These are phyloP conservation scores for Torymus aiolomorphi DNA, from an alignment of 2,888 invertebrate species.

Conservation along the genomic window DNA sequence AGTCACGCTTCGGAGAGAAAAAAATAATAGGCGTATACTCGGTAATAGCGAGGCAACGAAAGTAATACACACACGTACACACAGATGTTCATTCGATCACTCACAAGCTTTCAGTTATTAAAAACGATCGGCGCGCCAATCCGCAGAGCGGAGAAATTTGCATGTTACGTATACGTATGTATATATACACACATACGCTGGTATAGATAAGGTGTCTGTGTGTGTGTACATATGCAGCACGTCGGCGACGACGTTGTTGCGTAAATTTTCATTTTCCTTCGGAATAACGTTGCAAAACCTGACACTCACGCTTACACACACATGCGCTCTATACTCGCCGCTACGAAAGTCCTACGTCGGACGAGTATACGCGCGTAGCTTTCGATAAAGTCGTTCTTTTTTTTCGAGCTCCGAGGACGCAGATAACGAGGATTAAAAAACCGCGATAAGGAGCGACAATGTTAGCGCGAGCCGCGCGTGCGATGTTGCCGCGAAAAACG, in stretches of 20 bases:
- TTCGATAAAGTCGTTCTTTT: too few species aligned
- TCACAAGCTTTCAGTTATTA: not conserved
- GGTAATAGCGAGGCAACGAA: too few species aligned
- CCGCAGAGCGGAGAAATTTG: not conserved
- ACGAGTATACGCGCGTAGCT: too few species aligned
- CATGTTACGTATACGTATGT: not conserved
- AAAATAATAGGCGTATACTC: too few species aligned
- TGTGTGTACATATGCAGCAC: not conserved
- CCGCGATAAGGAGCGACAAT: not conserved
- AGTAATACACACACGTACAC: too few species aligned
- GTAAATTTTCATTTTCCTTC: not conserved
- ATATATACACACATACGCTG: not conserved
- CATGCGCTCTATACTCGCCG: too few species aligned
- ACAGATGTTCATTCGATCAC: not conserved
- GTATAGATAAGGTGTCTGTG: not conserved
- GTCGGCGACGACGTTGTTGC: not conserved
- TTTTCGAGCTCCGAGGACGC: too few species aligned
- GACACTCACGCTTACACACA: not conserved
- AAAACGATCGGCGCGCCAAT: not conserved
- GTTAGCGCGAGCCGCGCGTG: not conserved
- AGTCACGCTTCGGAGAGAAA: too few species aligned
- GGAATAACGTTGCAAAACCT: not conserved
- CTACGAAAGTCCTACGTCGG: too few species aligned
- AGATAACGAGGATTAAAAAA: too few species aligned
- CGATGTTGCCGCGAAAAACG: conserved; percentile 1